A percentile compares a stretch with the other conserved stretches of the same genome.
These are phyloP conservation scores for Brenthis daphne DNA, from an alignment of 2,888 invertebrate species.

Conservation along the genomic window DNA sequence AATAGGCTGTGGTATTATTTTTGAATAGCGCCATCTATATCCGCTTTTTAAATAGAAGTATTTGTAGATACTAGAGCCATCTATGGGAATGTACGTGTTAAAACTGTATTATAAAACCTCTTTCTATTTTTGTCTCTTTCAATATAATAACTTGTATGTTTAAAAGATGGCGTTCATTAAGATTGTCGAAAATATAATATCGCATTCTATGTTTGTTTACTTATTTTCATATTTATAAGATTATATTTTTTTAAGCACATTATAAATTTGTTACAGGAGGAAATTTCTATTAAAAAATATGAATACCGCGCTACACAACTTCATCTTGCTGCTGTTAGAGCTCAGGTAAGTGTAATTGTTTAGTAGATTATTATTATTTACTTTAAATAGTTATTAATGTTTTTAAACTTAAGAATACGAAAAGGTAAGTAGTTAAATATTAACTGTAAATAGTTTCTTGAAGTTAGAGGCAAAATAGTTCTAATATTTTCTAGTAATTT, in stretches of 20 bases:
- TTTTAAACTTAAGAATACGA: too few relatives aligned
- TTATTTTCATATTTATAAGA: too few relatives aligned
- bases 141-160: not conserved
- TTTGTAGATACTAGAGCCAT: slow-evolving; percentile 13
- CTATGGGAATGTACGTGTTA: slow-evolving; percentile 1
- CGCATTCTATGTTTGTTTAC: too few relatives aligned
- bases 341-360: slow-evolving; percentile 87
- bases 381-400: too few relatives aligned
- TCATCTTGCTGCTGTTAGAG: slow-evolving; percentile 93
- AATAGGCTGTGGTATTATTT: not conserved
- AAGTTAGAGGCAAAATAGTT: too few relatives aligned
- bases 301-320: slow-evolving; percentile 95
- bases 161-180: slow-evolving; percentile 1
- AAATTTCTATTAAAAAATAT: slow-evolving; percentile 96
- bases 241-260: not conserved
- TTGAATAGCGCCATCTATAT: slow-evolving; percentile 19
- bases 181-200: too few relatives aligned
- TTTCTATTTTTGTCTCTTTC: not conserved
- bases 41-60: not conserved
- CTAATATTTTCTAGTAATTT: too few relatives aligned
- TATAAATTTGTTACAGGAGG: slow-evolving; percentile 85
- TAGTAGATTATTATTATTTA: too few relatives aligned
- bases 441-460: too few relatives aligned
- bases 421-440: too few relatives aligned
- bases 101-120: not conserved